Percentiles rank a stretch among this genome's conserved stretches.
phyloP scores from a whole-genome alignment of 2,888 invertebrate species.

The Patella depressa region DNA sequence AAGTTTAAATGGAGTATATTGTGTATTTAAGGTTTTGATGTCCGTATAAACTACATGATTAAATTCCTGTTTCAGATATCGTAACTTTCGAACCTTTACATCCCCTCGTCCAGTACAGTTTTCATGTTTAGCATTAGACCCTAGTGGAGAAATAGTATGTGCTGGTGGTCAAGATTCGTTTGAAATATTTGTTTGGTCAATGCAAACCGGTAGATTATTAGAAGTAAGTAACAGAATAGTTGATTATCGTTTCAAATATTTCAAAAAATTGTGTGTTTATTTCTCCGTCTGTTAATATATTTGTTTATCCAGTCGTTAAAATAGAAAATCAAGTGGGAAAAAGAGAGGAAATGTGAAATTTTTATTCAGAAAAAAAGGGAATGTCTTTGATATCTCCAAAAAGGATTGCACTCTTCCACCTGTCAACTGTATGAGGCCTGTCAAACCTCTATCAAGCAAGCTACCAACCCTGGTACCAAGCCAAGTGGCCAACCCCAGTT shows the following conservation, averaged over 20 bases:
- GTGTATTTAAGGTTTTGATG: too few species aligned
- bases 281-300: background rate
- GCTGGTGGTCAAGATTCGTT: conserved; percentile 96
- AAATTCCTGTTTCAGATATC: conserved; percentile 79
- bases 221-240: conserved; percentile 76
- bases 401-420: too few species aligned
- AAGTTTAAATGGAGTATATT: too few species aligned
- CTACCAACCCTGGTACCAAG: too few species aligned
- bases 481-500: too few species aligned
- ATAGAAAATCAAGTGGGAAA: background rate
- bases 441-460: too few species aligned
- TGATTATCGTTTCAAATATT: background rate
- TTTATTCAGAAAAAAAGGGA: background rate
- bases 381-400: too few species aligned
- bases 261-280: background rate
- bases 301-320: background rate
- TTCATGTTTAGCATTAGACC: conserved; percentile 88
- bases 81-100: conserved; percentile 96
- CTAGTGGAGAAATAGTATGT: conserved; percentile 91
- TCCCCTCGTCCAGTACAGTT: conserved; percentile 94
- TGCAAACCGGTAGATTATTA: conserved; percentile 90
- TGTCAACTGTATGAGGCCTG: too few species aligned
- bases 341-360: background rate
- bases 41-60: too few species aligned
- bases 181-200: conserved; percentile 95